Evolutionary conservation across 2,888 invertebrate genomes (phyloP), one percentile per base, ranked within the genome.

Genomic region (Tetragonisca angustula): DNA sequence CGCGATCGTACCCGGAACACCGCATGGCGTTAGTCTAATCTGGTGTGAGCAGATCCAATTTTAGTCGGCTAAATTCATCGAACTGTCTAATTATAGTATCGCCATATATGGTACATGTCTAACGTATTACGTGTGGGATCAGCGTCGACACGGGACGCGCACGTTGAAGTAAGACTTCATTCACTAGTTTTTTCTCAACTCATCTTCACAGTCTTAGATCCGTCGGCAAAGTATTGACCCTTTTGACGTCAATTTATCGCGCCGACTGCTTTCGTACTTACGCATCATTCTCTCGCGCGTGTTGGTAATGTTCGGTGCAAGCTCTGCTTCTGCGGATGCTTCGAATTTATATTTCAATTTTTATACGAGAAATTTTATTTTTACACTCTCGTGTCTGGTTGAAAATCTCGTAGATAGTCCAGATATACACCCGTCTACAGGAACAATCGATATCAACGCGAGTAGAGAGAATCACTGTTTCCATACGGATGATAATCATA

Each of bases 41-140:
- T 61, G 76, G 84, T 89, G 90, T 90, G 91, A 89, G 90, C 90
- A 90, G 73, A 87, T 81, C 87, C 86, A 87, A 85, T 87, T 83
- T 88, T 85, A 88, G 87, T 88, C 81, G 83, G 86, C 52, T 84
- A 85, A 87, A 89, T 88, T 77, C 82, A 50, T 62, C 79, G 79
- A 73, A 61, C n/a, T 0, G 54, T 73, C 85, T 92, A 92, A 91
- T 91, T 90, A 90, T 92, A 92, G 91, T 78, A 87, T 87, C 85
- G 52, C 90, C 90, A 86, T 92, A 88, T 90, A 91, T 82, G 92
- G 90, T 36, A 76, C 67, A 73, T 70, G 52, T 80, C 74, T 77
- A 81, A 86, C 84, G 52, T n/a, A 75, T 62, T 83, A 83, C 83
- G 81, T 76, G 62, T 11, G 43, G 67, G 72, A 65, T 50, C 52